A percentile compares a stretch with the other conserved stretches of the same genome.
Conservation (phyloP, 2,113 vertebrate genomes). For the Corvus moneduloides region DNA sequence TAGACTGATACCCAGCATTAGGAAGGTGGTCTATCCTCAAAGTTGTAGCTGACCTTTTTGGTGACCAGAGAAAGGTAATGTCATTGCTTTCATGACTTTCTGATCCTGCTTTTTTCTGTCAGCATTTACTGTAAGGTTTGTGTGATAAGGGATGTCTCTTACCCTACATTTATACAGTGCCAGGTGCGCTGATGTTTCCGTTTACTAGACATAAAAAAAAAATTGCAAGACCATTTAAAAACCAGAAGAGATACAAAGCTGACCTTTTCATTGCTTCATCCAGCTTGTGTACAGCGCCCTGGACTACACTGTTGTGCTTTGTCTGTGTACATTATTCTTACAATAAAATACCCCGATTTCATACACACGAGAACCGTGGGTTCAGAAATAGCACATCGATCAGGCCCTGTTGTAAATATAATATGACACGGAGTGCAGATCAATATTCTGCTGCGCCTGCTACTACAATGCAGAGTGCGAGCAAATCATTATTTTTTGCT, state of each 20-base stretch:
- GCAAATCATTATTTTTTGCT: constrained; percentile 39
- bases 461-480: not conserved
- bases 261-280: not conserved
- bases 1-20: not conserved
- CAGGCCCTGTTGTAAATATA: constrained; percentile 24
- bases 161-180: not conserved
- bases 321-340: not conserved
- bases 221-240: not conserved
- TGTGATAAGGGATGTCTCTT: not conserved
- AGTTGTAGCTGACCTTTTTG: not conserved
- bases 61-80: not conserved
- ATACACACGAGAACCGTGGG: not conserved
- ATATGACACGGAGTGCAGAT: not conserved
- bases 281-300: not conserved
- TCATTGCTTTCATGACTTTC: not conserved
- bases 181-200: not conserved
- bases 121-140: not conserved
- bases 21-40: not conserved
- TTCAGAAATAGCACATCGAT: constrained; percentile 53
- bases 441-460: not conserved
- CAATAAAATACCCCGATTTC: constrained; percentile 14
- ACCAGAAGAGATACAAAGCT: not conserved
- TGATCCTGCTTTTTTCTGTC: not conserved
- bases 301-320: not conserved
- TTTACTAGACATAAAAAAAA: not conserved